A percentile compares a stretch with the other conserved stretches of the same genome.
These are phyloP conservation scores for Microctonus hyperodae DNA, from an alignment of 2,888 invertebrate species.

Conservation along the genomic window DNA sequence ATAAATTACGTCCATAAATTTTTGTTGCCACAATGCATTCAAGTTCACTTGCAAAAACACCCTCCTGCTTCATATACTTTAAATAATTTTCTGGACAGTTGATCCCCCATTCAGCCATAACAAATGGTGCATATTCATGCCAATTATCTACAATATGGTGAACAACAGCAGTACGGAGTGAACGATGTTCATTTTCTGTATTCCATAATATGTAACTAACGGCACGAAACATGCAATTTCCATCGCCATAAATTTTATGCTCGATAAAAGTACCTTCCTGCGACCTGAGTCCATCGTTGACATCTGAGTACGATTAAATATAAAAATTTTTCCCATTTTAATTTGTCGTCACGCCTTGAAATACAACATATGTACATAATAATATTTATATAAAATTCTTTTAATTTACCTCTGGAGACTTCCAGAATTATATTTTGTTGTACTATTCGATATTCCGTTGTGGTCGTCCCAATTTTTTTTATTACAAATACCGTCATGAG, in stretches of 20 bases:
- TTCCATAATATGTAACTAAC: constrained; percentile 56
- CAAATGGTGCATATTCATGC: constrained; percentile 53
- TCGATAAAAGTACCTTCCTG: constrained; percentile 54
- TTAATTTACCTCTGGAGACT: neutral
- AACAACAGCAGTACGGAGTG: constrained; percentile 52
- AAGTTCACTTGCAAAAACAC: constrained; percentile 55
- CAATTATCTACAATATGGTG: constrained; percentile 51
- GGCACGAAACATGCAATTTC: constrained; percentile 58
- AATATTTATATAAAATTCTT: neutral
- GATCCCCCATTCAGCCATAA: constrained; percentile 56
- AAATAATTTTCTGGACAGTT: constrained; percentile 45
- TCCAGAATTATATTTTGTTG: neutral
- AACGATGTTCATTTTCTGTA: constrained; percentile 52
- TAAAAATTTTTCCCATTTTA: constrained; percentile 17
- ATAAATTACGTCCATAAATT: constrained; percentile 52
- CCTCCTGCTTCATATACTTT: constrained; percentile 52
- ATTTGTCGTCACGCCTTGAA: neutral
- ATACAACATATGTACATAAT: neutral
- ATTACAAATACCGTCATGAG: neutral
- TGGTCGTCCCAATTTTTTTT: neutral
- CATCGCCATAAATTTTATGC: constrained; percentile 57
- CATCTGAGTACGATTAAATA: constrained; percentile 32
- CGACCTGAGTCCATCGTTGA: constrained; percentile 54
- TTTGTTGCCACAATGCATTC: constrained; percentile 55
- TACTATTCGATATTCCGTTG: neutral